Evolutionary conservation across 2,888 invertebrate species (phyloP).

Genomic region (Yponomeuta plumbellus): DNA sequence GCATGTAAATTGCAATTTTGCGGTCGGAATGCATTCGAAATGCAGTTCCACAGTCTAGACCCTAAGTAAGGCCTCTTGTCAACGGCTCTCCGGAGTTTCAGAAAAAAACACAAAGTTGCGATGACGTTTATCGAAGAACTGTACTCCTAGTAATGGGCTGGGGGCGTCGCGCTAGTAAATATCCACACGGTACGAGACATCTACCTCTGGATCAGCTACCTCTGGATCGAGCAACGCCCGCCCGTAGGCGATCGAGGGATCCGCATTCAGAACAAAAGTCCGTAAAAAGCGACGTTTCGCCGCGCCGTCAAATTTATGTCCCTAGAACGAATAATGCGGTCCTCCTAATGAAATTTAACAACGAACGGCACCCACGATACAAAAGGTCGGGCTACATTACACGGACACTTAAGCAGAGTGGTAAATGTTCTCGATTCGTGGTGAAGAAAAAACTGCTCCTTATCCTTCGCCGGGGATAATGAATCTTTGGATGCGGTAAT

Average conservation of each 20-base stretch:
- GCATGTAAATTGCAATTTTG: no score
- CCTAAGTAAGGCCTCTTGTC: no score
- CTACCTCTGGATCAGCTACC: no score
- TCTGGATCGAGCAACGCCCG: no score
- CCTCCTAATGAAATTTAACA: conserved; percentile 41
- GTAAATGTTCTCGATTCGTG: conserved; percentile 33
- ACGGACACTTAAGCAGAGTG: conserved; percentile 53
- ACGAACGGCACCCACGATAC: conserved; percentile 27
- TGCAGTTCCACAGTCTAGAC: no score
- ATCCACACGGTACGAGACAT: no score
- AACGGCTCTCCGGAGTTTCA: no score
- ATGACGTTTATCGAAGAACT: no score
- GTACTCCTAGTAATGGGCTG: no score
- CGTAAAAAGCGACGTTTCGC: background rate
- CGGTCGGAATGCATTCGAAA: no score
- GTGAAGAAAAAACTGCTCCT: conserved; percentile 9
- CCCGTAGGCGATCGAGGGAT: background rate
- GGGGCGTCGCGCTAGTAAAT: no score
- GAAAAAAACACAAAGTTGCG: no score
- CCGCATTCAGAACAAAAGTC: background rate
- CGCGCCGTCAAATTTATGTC: background rate
- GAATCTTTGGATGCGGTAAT: background rate
- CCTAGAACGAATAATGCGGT: background rate
- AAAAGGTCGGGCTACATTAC: conserved; percentile 37
- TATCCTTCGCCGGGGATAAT: background rate